Evolutionary conservation across 2,888 invertebrate species (phyloP).

Genomic region (Auanema sp.): DNA sequence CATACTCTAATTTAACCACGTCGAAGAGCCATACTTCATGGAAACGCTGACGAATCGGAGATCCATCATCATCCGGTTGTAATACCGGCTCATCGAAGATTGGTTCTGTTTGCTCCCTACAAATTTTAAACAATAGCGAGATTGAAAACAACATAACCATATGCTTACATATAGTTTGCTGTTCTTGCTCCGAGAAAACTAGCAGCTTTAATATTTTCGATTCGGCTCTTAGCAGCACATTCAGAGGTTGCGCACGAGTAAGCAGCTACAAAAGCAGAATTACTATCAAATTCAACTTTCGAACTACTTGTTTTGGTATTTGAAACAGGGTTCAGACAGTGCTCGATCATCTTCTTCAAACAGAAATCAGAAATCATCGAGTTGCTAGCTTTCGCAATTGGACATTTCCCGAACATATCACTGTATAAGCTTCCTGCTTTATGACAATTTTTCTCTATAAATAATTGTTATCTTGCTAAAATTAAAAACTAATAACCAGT

Average conservation of each 20-base stretch:
- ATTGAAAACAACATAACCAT: no score
- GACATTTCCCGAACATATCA: conserved; percentile 16
- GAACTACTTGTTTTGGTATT: no score
- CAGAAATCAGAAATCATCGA: conserved; percentile 21
- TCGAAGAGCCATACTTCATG: conserved; percentile 62
- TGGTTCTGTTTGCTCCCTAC: neutral
- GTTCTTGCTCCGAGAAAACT: no score
- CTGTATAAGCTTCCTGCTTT: conserved; percentile 10
- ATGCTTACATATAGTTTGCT: no score
- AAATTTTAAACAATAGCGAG: no score
- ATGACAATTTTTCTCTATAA: conserved; percentile 20
- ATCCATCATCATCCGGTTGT: conserved; percentile 9
- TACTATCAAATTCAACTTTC: neutral
- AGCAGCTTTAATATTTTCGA: neutral
- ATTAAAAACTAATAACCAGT: no score
- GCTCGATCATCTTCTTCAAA: conserved; percentile 15
- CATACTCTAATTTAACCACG: conserved; percentile 45
- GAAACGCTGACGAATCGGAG: conserved; percentile 38
- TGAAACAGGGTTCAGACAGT: conserved; percentile 11
- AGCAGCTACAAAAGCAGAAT: neutral
- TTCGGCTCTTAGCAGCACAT: no score
- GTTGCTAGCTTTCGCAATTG: conserved; percentile 12
- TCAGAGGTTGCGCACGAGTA: no score
- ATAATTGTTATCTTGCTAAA: no score
- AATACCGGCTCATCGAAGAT: conserved; percentile 21